Evolutionary conservation across 2,797 vertebrate genomes (phyloP).

Genomic region (Lindbergichthys nudifrons): DNA sequence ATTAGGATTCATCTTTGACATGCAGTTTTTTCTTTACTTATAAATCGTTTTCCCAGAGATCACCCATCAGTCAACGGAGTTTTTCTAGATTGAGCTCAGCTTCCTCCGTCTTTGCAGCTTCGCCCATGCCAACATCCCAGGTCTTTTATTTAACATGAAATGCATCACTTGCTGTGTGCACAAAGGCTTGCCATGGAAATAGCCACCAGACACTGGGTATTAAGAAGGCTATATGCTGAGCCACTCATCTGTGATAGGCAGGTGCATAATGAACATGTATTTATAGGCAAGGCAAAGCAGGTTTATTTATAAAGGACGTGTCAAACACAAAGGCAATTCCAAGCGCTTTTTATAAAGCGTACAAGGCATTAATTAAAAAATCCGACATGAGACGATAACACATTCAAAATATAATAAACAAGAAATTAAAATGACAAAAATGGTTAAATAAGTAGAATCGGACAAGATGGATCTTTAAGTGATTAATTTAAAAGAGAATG

Average conservation of each 20-base stretch:
- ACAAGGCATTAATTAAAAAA: slow-evolving; percentile 15
- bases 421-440: background rate
- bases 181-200: slow-evolving; percentile 20
- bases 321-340: slow-evolving; percentile 9
- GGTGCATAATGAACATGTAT: slow-evolving; percentile 56
- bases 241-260: slow-evolving; percentile 49
- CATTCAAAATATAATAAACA: background rate
- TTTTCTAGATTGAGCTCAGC: background rate
- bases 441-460: background rate
- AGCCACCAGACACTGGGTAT: slow-evolving; percentile 32
- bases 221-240: slow-evolving; percentile 39
- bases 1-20: slow-evolving; percentile 41
- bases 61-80: background rate
- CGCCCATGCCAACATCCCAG: background rate
- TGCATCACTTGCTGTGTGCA: slow-evolving; percentile 5
- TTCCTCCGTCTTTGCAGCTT: slow-evolving; percentile 3
- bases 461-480: background rate
- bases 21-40: slow-evolving; percentile 9
- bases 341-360: slow-evolving; percentile 24
- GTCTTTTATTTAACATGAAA: slow-evolving; percentile 11
- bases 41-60: slow-evolving; percentile 24
- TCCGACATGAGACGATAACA: background rate
- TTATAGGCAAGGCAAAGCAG: slow-evolving; percentile 39
- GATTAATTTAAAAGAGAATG: background rate
- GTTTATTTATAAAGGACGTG: slow-evolving; percentile 53